Percentiles rank a stretch among this genome's conserved stretches.
Conservation (phyloP, 1,140 invertebrate genomes). For the Drosophila cardini region DNA sequence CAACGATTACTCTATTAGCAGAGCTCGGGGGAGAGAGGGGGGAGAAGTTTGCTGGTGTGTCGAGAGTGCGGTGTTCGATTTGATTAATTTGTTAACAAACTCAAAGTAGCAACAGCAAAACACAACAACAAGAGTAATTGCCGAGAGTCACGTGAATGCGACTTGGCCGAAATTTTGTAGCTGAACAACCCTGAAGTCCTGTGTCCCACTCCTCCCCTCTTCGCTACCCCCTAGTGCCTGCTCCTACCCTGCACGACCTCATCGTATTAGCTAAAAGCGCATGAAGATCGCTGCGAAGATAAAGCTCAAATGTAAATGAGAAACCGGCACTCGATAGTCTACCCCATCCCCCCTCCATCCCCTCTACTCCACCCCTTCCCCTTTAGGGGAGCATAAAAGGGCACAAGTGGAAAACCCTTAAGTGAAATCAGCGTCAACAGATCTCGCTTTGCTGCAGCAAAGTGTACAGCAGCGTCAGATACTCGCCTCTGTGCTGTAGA, state of each 20-base stretch:
- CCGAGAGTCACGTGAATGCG: slow-evolving; percentile 67
- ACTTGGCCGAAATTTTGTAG: slow-evolving; percentile 34
- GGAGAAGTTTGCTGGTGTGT: slow-evolving; percentile 5
- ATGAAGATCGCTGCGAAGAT: slow-evolving; percentile 73
- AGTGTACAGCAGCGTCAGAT: slow-evolving; percentile 7
- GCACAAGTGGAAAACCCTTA: slow-evolving; percentile 37
- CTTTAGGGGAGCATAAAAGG: not conserved
- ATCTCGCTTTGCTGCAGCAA: slow-evolving; percentile 47
- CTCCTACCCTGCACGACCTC: slow-evolving; percentile 19
- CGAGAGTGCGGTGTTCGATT: slow-evolving; percentile 69
- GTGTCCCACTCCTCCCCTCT: not conserved
- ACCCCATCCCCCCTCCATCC: not conserved
- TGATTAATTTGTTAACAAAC: slow-evolving; percentile 84
- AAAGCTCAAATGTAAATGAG: slow-evolving; percentile 55
- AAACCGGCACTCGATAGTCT: slow-evolving; percentile 66
- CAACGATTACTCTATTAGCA: slow-evolving; percentile 70
- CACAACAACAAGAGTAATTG: slow-evolving; percentile 66
- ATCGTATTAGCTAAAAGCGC: slow-evolving; percentile 77
- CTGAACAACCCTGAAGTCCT: slow-evolving; percentile 41
- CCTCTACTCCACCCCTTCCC: not conserved
- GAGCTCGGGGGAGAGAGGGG: not conserved
- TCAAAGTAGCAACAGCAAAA: slow-evolving; percentile 74
- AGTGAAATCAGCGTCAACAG: slow-evolving; percentile 42
- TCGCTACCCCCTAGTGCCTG: not conserved
- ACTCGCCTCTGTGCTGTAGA: not conserved